Percentiles rank a stretch among this genome's conserved stretches.
These are phyloP conservation scores for Teleopsis dalmanni DNA, from an alignment of 1,140 invertebrate genomes.

Conservation along the genomic window DNA sequence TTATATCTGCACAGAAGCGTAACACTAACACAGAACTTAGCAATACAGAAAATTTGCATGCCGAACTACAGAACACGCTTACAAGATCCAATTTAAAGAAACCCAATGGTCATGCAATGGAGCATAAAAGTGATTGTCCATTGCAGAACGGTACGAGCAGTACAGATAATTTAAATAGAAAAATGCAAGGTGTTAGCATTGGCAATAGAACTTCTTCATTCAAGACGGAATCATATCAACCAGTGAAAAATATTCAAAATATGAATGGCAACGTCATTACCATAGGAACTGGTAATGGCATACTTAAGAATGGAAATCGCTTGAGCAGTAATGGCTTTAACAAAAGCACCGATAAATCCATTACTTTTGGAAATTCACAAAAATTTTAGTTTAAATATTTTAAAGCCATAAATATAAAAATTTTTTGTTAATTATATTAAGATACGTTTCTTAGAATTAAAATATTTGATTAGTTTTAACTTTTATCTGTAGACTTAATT, in stretches of 20 bases:
- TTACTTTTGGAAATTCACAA: slow-evolving; percentile 38
- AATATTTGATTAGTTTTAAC: no score
- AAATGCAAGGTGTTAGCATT: slow-evolving; percentile 3
- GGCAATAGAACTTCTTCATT: slow-evolving; percentile 4
- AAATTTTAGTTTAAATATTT: no score
- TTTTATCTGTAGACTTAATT: no score
- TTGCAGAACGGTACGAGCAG: slow-evolving; percentile 4
- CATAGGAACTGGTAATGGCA: slow-evolving; percentile 11
- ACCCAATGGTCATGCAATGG: slow-evolving; percentile 6
- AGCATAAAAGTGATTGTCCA: slow-evolving; percentile 15
- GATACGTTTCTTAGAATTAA: no score
- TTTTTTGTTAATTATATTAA: no score
- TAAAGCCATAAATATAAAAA: no score
- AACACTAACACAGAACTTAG: slow-evolving; percentile 46
- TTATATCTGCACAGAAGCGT: slow-evolving; percentile 52
- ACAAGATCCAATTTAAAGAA: slow-evolving; percentile 59
- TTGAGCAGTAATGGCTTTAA: not conserved
- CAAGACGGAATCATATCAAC: not conserved
- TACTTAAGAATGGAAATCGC: slow-evolving; percentile 35
- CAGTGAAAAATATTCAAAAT: slow-evolving; percentile 1
- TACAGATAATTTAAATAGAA: not conserved
- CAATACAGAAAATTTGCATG: slow-evolving; percentile 57
- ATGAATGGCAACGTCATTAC: not conserved
- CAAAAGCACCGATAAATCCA: slow-evolving; percentile 28
- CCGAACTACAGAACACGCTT: slow-evolving; percentile 62